Base-by-base conservation (phyloP, 2,113 vertebrate species). In the Rana temporaria region DNA sequence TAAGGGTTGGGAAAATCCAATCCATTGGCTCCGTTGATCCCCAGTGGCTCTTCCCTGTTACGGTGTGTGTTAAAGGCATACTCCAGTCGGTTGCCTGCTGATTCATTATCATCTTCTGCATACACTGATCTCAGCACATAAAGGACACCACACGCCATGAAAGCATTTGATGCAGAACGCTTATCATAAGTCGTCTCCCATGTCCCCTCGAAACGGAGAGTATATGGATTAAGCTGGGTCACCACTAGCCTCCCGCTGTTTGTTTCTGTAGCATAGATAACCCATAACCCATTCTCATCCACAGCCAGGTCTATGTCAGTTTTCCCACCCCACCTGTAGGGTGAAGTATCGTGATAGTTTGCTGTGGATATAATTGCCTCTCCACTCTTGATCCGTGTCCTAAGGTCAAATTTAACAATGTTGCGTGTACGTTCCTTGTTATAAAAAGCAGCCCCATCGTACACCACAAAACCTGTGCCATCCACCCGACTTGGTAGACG, bases 141-240 rank as follows among this genome's bases (percentile, higher is more conserved):
- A 1, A 99, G 96, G 34, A 97, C 95, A 0, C 97, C 97, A 0
- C 97, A 98, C 0, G 96, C 97, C 97, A 99, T 98, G 93, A 99
- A 99, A 85, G 97, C 97, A 0, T 99, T 96, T 86, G 97, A 98
- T 0, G 97, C 97, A 0, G 97, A 93, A 0, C 97, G 93, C 85
- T 98, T 98, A 90, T 98, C 97, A 4, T 98, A 99, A 73, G 90
- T 94, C 0, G 97, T 99, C 82, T 98, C 96, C 97, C 97, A 99
- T 0, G 97, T 98, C 66, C 96, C 96, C 88, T 99, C 97, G 4
- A 98, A 97, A 14, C 97, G 96, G 53, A 99, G 89, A 0, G 97
- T 99, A 90, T 99, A 99, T 0, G 97, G 97, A 87, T 98, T 99
- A 42, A 98, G 96, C 89, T 97, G 97, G 88, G 96, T 97, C 34